Conservation (phyloP, 2,888 invertebrate species). For the Caradrina kadenii region DNA sequence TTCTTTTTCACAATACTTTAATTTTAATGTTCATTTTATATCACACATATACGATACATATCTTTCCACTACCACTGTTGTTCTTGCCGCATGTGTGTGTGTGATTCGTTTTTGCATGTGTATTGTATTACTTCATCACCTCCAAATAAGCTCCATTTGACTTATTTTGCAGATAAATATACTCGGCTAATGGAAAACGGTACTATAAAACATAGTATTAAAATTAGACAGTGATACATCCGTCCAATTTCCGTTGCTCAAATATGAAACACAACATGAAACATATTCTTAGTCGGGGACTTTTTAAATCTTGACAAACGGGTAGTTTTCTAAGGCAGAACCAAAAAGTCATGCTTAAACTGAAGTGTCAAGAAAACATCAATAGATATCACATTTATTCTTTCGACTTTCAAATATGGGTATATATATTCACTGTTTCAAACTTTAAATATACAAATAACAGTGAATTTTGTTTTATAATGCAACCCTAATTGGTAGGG, state of each 20-base stretch:
- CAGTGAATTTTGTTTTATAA: background rate
- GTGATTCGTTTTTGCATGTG: too few species aligned
- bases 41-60: too few species aligned
- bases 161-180: too few species aligned
- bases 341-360: background rate
- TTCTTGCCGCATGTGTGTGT: too few species aligned
- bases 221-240: background rate
- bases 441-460: background rate
- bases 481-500: background rate
- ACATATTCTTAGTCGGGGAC: background rate
- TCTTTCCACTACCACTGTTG: too few species aligned
- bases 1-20: too few species aligned
- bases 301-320: background rate
- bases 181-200: too few species aligned
- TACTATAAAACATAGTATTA: background rate
- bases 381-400: conserved; percentile 9
- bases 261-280: background rate
- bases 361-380: background rate
- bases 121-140: too few species aligned
- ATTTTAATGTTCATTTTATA: too few species aligned
- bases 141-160: too few species aligned
- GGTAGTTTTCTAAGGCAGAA: background rate
- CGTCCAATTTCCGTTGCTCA: background rate
- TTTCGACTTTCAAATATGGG: background rate
- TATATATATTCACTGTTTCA: background rate